Evolutionary conservation across 2,888 invertebrate genomes (phyloP).

Genomic region (Cerceris ruficornis): DNA sequence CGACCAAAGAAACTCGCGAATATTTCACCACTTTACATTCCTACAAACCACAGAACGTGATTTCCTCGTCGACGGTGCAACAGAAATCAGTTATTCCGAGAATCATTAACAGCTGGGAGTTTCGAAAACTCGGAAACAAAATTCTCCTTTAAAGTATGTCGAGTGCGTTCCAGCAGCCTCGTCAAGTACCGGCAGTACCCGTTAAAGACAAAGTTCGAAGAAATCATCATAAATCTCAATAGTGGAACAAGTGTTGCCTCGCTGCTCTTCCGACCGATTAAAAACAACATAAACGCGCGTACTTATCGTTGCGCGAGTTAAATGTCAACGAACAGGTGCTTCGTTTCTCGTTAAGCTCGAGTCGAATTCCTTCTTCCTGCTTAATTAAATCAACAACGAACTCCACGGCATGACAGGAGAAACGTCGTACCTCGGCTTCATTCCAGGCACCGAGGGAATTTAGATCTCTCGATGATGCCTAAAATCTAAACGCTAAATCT

Average conservation of each 20-base stretch:
- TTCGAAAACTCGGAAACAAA: neutral
- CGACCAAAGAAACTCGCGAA: too few species aligned
- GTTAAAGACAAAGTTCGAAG: conserved; percentile 26
- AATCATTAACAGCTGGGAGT: neutral
- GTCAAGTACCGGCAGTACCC: conserved; percentile 16
- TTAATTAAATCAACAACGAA: too few species aligned
- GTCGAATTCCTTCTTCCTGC: neutral
- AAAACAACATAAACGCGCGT: too few species aligned
- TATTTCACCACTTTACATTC: too few species aligned
- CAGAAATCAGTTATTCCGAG: neutral
- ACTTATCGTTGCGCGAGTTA: too few species aligned
- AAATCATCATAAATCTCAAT: conserved; percentile 5
- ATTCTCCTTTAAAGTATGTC: conserved; percentile 28
- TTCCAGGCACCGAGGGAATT: neutral
- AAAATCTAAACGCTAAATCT: neutral
- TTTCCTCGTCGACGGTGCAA: neutral
- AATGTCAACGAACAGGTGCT: neutral
- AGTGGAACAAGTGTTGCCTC: neutral
- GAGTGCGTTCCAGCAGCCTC: conserved; percentile 15
- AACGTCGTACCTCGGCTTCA: too few species aligned
- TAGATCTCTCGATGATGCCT: neutral
- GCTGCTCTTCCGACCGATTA: neutral
- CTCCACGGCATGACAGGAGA: too few species aligned
- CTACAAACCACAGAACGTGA: neutral
- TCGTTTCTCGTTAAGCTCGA: neutral